Evolutionary conservation across 53 echinoderm and acorn worm species (phyloP).

Genomic region (Patiria pectinifera): DNA sequence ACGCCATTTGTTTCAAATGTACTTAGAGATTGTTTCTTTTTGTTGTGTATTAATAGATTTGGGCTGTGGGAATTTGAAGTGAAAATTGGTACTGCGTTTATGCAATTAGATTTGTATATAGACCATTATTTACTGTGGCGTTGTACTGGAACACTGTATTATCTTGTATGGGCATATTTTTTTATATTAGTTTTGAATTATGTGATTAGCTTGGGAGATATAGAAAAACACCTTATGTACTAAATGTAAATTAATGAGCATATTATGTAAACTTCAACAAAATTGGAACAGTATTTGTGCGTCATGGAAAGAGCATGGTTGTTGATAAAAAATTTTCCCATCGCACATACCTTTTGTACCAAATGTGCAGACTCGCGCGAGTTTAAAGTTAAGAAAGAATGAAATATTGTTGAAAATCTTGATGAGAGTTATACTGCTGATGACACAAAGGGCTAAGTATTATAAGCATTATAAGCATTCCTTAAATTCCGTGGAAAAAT

Average conservation of each 20-base stretch:
- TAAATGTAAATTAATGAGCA: background rate
- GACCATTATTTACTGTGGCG: background rate
- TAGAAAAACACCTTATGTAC: constrained; percentile 14
- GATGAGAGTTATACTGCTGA: background rate
- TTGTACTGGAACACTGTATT: constrained; percentile 27
- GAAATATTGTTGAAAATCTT: background rate
- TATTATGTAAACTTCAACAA: background rate
- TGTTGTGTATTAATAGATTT: background rate
- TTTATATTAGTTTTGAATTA: constrained; percentile 48
- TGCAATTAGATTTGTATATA: constrained; percentile 47
- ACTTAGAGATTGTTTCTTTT: background rate
- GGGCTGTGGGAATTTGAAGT: background rate
- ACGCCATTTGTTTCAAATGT: background rate
- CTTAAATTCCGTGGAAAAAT: background rate
- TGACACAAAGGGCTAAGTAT: background rate
- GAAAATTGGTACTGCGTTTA: constrained; percentile 28
- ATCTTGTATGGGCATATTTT: constrained; percentile 29
- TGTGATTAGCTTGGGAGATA: background rate
- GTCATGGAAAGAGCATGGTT: background rate
- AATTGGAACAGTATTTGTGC: background rate
- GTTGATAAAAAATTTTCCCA: too few relatives aligned
- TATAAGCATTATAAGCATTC: background rate
- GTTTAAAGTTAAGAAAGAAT: background rate
- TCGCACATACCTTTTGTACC: background rate
- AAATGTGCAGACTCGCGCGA: background rate